Base-by-base conservation (phyloP, 2,888 invertebrate species). In the Ormyrus nitidulus region DNA sequence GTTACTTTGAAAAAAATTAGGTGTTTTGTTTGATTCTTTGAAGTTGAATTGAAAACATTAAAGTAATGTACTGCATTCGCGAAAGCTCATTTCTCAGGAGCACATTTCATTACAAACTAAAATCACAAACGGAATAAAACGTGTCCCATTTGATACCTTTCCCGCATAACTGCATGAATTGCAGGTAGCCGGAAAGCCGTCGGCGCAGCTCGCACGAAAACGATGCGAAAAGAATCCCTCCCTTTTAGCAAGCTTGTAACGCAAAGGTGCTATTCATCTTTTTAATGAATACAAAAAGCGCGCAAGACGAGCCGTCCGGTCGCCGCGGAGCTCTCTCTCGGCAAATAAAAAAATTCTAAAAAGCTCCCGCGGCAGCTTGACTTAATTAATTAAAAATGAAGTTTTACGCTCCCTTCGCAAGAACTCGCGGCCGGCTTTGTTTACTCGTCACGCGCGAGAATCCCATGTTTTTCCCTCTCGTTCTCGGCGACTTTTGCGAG, bases 351-450 rank as follows among this genome's bases (percentile, higher is more conserved):
- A 64, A 75, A 64, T 64, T 75, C 48, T 13, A 53, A 70, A 70
- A 70, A 56, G 9, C 2, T 44, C 34, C 59, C 58, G 46, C 10
- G 53, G 19, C n/a, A 71, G 59, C 51, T 59, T 65, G 51, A 77
- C 65, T 71, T 77, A 71, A 77, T 77, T 77, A 77, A 77, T 77
- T 77, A 77, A 77, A 77, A 58, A 77, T 59, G 46, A 65, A 71
- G 65, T 65, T 77, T 70, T 44, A 51, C 59, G 58, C 65, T 65
- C 49, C 13, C 65, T 65, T 54, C 49, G 53, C 48, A 48, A 68
- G 54, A 69, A 61, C 53, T 69, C 46, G 34, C 6, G 44, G 34
- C n/a, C 5, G 10, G 6, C 49, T 71, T 77, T 78, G 53, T 78
- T 68, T 78, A 78, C 68, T 73, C 59, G 49, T 62, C 54, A n/a